Conservation (phyloP, 2,113 vertebrate genomes). For the Brachypodius melanocephalos region DNA sequence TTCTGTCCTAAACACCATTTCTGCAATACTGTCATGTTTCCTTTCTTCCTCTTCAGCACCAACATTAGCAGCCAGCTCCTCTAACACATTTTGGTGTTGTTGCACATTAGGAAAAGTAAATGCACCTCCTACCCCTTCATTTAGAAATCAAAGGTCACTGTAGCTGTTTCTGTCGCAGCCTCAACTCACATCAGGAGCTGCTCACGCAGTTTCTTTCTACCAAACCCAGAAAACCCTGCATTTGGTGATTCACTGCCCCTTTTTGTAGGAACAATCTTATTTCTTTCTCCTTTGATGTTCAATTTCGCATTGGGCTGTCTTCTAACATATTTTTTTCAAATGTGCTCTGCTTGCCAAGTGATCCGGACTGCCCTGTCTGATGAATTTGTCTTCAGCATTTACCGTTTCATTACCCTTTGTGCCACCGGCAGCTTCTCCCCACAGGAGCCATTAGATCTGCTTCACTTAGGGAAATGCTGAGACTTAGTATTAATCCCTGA, state of each 20-base stretch:
- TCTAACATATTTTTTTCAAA: background rate
- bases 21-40: background rate
- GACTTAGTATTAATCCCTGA: background rate
- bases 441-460: background rate
- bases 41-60: background rate
- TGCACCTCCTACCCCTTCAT: background rate
- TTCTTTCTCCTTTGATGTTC: background rate
- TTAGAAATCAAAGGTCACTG: background rate
- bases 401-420: background rate
- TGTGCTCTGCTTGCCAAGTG: background rate
- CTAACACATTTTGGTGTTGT: background rate
- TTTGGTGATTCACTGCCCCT: background rate
- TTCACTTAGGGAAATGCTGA: background rate
- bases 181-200: background rate
- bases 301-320: background rate
- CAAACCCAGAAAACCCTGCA: background rate
- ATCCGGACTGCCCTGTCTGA: background rate
- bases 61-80: background rate
- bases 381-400: constrained; percentile 28
- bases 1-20: background rate
- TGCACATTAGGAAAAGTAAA: background rate
- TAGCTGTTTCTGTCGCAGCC: background rate
- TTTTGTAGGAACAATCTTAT: background rate
- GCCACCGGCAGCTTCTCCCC: background rate
- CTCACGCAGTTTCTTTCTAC: background rate